These are phyloP conservation scores for Hozukius guyotensis DNA, from an alignment of 2,797 vertebrate genomes.

Conservation along the genomic window DNA sequence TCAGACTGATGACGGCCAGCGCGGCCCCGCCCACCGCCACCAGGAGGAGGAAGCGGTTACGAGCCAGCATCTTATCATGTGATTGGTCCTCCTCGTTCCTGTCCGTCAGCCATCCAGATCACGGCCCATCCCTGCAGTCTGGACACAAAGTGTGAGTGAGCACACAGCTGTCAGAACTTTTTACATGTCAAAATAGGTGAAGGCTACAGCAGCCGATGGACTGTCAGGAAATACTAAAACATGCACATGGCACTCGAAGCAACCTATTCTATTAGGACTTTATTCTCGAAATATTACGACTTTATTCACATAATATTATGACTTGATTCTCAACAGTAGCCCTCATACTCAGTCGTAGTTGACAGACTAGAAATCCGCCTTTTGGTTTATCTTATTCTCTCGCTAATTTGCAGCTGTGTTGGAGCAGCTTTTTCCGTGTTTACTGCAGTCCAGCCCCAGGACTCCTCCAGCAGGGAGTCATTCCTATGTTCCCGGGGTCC, in stretches of 20 bases:
- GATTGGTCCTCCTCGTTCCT: constrained; percentile 35
- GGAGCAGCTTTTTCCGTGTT: too few species aligned
- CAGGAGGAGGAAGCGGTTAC: constrained; percentile 80
- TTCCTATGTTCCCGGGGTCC: background rate
- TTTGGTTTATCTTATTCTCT: too few species aligned
- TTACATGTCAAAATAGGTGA: background rate
- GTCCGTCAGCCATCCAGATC: constrained; percentile 72
- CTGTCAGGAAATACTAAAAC: background rate
- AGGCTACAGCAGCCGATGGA: background rate
- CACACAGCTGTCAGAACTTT: background rate
- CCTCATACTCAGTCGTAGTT: too few species aligned
- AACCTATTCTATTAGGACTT: too few species aligned
- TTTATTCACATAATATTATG: too few species aligned
- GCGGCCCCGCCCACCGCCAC: constrained; percentile 71
- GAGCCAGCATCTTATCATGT: constrained; percentile 77
- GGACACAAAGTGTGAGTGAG: background rate
- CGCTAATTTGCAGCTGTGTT: too few species aligned
- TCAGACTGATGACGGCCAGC: constrained; percentile 78
- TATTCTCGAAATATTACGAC: too few species aligned
- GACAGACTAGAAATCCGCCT: too few species aligned
- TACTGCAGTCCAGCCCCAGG: too few species aligned
- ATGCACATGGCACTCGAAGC: accelerated
- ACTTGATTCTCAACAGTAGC: too few species aligned
- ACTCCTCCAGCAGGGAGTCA: too few species aligned
- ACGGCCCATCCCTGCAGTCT: constrained; percentile 44